phyloP scores from a whole-genome alignment of 2,797 vertebrate species.

The Crypturellus tataupa region DNA sequence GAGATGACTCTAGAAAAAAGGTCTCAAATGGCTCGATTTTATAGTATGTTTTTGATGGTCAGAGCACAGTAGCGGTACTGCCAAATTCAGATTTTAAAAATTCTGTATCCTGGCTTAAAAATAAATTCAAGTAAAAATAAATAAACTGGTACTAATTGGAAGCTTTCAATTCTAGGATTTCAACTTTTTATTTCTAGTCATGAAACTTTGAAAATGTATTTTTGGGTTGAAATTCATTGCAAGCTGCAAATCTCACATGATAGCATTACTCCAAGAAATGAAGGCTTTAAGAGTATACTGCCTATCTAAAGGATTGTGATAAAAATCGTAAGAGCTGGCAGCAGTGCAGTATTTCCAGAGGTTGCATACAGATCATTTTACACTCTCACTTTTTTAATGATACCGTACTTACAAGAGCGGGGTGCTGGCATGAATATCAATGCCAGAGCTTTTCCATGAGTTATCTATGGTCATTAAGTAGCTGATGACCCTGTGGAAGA shows the following conservation, averaged over 20 bases:
- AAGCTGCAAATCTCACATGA: background rate
- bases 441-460: background rate
- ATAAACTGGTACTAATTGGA: background rate
- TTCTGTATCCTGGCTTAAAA: conserved; percentile 10
- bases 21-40: background rate
- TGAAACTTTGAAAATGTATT: background rate
- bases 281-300: background rate
- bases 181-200: background rate
- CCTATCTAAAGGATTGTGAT: background rate
- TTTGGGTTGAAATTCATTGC: background rate
- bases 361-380: background rate
- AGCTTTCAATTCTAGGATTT: background rate
- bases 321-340: conserved; percentile 14
- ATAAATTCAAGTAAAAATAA: background rate
- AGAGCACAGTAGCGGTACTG: background rate
- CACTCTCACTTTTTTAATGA: background rate
- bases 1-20: background rate
- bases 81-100: background rate
- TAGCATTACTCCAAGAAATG: background rate
- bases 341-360: background rate
- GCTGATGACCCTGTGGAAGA: background rate
- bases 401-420: background rate
- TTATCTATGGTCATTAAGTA: background rate
- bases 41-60: background rate
- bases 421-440: background rate